Percentiles rank a stretch among this genome's conserved stretches.
Evolutionary conservation across 2,888 invertebrate species (phyloP).

Genomic region (Stenurella melanura): DNA sequence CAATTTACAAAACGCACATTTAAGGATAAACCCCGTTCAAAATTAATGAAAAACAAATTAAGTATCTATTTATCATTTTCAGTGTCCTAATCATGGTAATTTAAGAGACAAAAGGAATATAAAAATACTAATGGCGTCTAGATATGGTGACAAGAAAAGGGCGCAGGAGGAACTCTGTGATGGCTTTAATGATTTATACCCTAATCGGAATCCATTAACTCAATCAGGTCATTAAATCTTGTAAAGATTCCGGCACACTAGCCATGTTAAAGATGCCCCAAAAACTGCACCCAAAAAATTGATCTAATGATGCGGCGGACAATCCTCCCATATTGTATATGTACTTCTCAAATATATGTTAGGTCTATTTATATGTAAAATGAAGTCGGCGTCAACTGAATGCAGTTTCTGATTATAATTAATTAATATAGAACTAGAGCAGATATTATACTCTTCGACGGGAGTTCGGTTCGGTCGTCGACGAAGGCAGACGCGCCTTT

Average conservation of each 20-base stretch:
- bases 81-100: not conserved
- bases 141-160: not conserved
- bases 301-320: not conserved
- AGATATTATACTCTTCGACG: no score
- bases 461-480: no score
- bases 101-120: not conserved
- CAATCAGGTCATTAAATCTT: not conserved
- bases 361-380: no score
- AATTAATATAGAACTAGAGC: no score
- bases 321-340: no score
- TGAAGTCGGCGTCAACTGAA: no score
- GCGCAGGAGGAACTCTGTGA: not conserved
- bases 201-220: slow-evolving; percentile 1
- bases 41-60: no score
- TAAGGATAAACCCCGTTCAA: no score
- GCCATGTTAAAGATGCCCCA: not conserved
- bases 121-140: not conserved
- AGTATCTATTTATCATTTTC: not conserved
- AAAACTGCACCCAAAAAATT: not conserved
- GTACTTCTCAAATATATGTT: no score
- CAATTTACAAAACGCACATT: no score
- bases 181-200: not conserved
- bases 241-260: not conserved
- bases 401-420: no score
- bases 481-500: no score